Conservation (phyloP, 2,888 invertebrate genomes). For the Cremastobaeus sp. region DNA sequence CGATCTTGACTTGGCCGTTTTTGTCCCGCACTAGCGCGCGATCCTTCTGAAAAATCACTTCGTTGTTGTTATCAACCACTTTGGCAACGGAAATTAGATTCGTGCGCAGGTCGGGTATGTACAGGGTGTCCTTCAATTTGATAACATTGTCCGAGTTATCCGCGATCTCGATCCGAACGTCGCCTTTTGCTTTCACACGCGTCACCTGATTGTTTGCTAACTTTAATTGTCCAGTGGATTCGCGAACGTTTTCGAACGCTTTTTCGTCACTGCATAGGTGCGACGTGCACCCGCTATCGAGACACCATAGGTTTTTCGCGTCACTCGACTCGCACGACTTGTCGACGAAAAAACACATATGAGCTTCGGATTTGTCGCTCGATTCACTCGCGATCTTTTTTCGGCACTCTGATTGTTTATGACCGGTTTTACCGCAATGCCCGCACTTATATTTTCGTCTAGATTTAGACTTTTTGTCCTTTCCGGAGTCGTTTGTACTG, state of each 20-base stretch:
- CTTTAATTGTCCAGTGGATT: background rate
- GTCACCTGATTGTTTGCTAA: constrained; percentile 5
- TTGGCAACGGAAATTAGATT: background rate
- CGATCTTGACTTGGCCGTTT: background rate
- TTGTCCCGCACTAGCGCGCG: background rate
- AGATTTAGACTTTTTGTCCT: too few relatives aligned
- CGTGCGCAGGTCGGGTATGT: constrained; percentile 8
- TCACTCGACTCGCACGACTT: background rate
- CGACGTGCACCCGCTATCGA: constrained; percentile 46
- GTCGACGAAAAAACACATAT: background rate
- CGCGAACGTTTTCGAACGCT: background rate
- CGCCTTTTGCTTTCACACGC: constrained; percentile 14
- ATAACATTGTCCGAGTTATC: background rate
- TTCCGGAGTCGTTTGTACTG: background rate
- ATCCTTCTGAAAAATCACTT: background rate
- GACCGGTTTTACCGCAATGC: constrained; percentile 3
- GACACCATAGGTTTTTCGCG: constrained; percentile 3
- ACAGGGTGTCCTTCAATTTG: constrained; percentile 17
- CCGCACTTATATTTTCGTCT: constrained; percentile 10
- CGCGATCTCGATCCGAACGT: background rate
- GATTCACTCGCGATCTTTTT: background rate
- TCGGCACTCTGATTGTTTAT: constrained; percentile 6
- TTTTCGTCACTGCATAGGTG: constrained; percentile 36
- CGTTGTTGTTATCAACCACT: background rate
- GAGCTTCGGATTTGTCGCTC: background rate